Conservation (phyloP, 2,888 invertebrate species). For the Temnothorax ravouxi region DNA sequence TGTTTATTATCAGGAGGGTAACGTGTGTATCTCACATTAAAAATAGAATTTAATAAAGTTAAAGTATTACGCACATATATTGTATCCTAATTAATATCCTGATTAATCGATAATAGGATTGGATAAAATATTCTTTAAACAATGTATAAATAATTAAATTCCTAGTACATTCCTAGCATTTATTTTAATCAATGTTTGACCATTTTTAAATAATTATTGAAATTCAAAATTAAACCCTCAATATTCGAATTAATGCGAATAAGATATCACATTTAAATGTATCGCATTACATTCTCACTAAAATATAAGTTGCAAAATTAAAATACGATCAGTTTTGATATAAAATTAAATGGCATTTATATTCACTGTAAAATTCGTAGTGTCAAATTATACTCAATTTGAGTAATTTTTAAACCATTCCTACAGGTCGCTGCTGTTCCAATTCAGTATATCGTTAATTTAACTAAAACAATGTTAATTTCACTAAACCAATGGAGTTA, state of each 20-base stretch:
- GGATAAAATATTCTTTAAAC: background rate
- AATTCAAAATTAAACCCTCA: background rate
- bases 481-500: no score
- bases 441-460: no score
- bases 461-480: no score
- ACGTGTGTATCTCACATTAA: background rate
- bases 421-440: no score
- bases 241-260: background rate
- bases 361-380: no score
- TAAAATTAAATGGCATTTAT: constrained; percentile 1
- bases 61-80: background rate
- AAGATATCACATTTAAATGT: background rate
- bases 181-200: background rate
- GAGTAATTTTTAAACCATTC: no score
- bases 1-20: background rate
- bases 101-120: background rate
- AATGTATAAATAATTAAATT: background rate
- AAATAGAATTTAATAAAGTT: background rate
- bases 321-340: background rate
- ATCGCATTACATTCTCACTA: background rate
- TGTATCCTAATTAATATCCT: no score
- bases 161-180: background rate
- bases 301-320: background rate
- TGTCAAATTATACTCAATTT: no score
- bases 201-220: background rate